Base-by-base conservation (phyloP, 37 sponge, comb jelly and placozoan species). In the Petrosia ficiformis region DNA sequence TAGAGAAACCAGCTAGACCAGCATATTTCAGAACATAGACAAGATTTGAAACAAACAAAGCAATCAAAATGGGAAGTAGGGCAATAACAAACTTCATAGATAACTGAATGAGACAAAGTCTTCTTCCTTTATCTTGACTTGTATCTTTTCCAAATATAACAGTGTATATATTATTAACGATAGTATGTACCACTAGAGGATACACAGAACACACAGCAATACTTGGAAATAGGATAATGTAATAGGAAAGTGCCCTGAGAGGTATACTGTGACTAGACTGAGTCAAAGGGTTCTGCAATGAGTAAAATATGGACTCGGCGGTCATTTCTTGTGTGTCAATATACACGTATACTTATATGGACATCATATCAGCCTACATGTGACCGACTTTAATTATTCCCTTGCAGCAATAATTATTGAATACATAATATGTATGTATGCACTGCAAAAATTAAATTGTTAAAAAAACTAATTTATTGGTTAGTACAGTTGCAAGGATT, bases 181-280 rank as follows among this genome's bases (percentile, higher is more conserved):
- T n/a, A n/a, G 77, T 54, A 35, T 65, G 69, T n/a, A 74, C 74
- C 3, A 32, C 59, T 0, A 94, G 82, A 28, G 95, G 89, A 57
- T 82, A 94, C 56, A 80, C 92, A 2, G 95, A 94, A 5, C 79
- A 42, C 34, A 94, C 85, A 40, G 91, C 89, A 24, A 94, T 0
- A 33, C 92, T 91, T 3, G 95, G 95, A 66, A 90, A 91, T 0
- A 94, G 73, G 14, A 94, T 78, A 38, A 94, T 73, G 59, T 65
- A 81, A 74, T 94, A 94, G 41, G 92, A 79, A 28, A 89, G 63
- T 19, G 78, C 40, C 28, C 80, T 58, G 8, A 87, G 75, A 0
- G 74, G 68, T 65, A 79, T 29, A 61, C n/a, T 8, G 26, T n/a
- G 54, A 48, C 14, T 19, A 48, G 14, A 19, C 14, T 8, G 14